Evolutionary conservation across 2,888 invertebrate genomes (phyloP).

Genomic region (Meandrusa payeni): DNA sequence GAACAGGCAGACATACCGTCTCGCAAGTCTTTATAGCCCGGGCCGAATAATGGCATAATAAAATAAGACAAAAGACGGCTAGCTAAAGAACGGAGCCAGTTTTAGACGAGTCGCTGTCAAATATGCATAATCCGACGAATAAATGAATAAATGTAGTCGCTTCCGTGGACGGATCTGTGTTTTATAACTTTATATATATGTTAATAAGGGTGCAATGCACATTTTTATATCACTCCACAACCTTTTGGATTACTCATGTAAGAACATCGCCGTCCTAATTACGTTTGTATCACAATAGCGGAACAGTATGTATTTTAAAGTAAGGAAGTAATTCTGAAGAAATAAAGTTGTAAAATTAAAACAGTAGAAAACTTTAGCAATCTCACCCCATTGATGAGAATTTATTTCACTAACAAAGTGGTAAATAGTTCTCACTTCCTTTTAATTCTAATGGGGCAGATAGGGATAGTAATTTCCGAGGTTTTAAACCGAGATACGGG

Average conservation of each 20-base stretch:
- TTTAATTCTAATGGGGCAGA: too few species aligned
- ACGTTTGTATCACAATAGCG: too few species aligned
- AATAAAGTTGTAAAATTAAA: too few species aligned
- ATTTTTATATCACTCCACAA: neutral
- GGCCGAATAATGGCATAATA: constrained; percentile 63
- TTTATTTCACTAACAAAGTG: too few species aligned
- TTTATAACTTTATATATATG: constrained; percentile 9
- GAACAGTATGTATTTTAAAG: too few species aligned
- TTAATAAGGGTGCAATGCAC: constrained; percentile 6
- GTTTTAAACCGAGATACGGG: too few species aligned
- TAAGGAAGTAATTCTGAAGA: too few species aligned
- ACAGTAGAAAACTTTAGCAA: too few species aligned
- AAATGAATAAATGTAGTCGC: constrained; percentile 28
- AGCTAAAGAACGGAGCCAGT: constrained; percentile 39
- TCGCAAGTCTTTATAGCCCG: constrained; percentile 67
- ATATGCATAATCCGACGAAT: constrained; percentile 38
- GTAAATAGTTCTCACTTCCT: too few species aligned
- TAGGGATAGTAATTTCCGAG: too few species aligned
- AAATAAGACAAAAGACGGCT: constrained; percentile 72
- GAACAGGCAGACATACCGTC: constrained; percentile 78
- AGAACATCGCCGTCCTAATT: too few species aligned
- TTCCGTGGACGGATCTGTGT: constrained; percentile 21
- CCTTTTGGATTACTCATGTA: neutral
- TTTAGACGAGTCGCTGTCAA: constrained; percentile 37
- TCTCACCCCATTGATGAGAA: too few species aligned